A percentile compares a stretch with the other conserved stretches of the same genome.
Evolutionary conservation across 1,140 invertebrate genomes (phyloP).

Genomic region (Cyrtorhinus lividipennis): DNA sequence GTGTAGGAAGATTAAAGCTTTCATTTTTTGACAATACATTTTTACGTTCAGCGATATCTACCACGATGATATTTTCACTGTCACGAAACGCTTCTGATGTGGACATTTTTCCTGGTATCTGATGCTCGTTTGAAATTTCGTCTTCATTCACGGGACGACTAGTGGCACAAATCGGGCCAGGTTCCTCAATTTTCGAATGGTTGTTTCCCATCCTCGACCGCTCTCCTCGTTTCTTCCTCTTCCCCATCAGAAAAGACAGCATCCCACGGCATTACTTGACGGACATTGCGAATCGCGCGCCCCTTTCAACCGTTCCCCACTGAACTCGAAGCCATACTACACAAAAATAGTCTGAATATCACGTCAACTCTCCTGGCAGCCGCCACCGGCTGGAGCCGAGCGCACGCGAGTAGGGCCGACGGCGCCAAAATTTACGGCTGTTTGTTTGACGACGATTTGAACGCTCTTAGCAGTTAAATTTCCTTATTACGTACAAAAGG

Average conservation of each 20-base stretch:
- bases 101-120: no score
- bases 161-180: no score
- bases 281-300: not conserved
- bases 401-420: not conserved
- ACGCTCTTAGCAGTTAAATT: not conserved
- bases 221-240: not conserved
- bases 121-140: no score
- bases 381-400: not conserved
- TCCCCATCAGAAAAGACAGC: not conserved
- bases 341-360: conserved; percentile 1
- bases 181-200: not conserved
- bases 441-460: not conserved
- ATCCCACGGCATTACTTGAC: not conserved
- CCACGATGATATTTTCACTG: no score
- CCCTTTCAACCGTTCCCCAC: not conserved
- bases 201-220: not conserved
- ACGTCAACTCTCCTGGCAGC: not conserved
- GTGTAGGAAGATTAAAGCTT: no score
- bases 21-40: no score
- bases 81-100: no score
- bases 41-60: no score
- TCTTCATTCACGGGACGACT: no score
- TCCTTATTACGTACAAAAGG: no score
- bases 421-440: not conserved
- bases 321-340: not conserved